Evolutionary conservation across 2,113 vertebrate species (phyloP).

Genomic region (Neofelis nebulosa): DNA sequence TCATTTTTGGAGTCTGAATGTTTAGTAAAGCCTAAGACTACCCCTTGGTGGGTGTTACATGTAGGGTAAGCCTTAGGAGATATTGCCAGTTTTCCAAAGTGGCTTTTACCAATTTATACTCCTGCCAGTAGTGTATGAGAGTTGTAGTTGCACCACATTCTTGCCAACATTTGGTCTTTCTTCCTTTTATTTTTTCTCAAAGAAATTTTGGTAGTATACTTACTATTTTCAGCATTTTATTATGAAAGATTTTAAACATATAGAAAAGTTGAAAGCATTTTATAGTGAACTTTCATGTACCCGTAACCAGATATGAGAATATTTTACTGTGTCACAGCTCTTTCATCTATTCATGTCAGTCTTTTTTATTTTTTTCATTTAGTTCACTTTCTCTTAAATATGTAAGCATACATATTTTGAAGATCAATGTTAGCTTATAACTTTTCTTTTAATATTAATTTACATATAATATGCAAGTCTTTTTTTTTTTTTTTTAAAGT

Average conservation of each 20-base stretch:
- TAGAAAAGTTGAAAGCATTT: neutral
- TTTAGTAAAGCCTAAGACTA: neutral
- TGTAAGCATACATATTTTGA: neutral
- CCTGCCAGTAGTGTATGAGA: neutral
- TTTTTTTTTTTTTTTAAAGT: no score
- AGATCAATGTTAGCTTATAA: neutral
- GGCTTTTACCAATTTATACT: neutral
- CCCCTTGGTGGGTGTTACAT: neutral
- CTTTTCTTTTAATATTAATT: neutral
- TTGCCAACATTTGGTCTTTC: neutral
- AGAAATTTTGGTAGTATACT: neutral
- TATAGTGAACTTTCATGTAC: neutral
- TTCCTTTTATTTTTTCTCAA: neutral
- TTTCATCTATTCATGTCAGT: neutral
- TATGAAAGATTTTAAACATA: neutral
- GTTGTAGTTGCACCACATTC: neutral
- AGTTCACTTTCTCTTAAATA: neutral
- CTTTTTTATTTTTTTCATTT: neutral
- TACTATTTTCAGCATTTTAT: neutral
- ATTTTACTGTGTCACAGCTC: neutral
- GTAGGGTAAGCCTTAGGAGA: neutral
- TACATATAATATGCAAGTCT: neutral
- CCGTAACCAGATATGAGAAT: neutral
- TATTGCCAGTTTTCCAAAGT: neutral
- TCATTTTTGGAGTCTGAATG: neutral